Conservation (phyloP, 2,797 vertebrate genomes). For the Fundulus diaphanus region DNA sequence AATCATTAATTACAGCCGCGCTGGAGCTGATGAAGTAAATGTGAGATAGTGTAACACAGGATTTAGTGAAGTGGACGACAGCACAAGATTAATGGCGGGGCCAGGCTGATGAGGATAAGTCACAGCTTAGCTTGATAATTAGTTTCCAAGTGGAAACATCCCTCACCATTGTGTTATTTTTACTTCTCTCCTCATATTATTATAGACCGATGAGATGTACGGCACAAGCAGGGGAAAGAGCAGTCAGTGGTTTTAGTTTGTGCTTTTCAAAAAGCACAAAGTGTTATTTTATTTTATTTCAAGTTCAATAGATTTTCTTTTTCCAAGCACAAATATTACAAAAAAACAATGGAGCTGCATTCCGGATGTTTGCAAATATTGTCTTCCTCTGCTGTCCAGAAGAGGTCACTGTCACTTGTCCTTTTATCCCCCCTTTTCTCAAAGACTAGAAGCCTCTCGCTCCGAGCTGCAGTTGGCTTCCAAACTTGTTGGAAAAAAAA, state of each 20-base stretch:
- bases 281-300: too few relatives aligned
- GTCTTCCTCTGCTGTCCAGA: conserved; percentile 67
- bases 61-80: conserved; percentile 89
- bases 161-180: conserved; percentile 82
- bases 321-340: neutral
- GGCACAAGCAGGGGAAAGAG: conserved; percentile 43
- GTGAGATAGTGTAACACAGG: conserved; percentile 87
- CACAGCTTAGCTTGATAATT: conserved; percentile 87
- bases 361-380: neutral
- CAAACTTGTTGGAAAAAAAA: conserved; percentile 62
- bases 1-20: conserved; percentile 87
- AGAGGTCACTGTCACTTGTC: conserved; percentile 71
- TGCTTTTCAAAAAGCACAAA: conserved; percentile 40
- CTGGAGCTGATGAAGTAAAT: conserved; percentile 87
- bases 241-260: conserved; percentile 33
- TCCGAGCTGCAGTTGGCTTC: conserved; percentile 61
- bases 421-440: neutral
- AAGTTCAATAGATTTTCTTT: too few relatives aligned
- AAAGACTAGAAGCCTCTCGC: conserved; percentile 36
- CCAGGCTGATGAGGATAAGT: conserved; percentile 85
- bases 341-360: neutral
- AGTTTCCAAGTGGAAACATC: conserved; percentile 84
- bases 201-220: conserved; percentile 62
- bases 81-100: conserved; percentile 87
- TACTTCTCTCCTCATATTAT: conserved; percentile 77